Evolutionary conservation across 2,888 invertebrate species (phyloP).

Genomic region (Globia sparganii): DNA sequence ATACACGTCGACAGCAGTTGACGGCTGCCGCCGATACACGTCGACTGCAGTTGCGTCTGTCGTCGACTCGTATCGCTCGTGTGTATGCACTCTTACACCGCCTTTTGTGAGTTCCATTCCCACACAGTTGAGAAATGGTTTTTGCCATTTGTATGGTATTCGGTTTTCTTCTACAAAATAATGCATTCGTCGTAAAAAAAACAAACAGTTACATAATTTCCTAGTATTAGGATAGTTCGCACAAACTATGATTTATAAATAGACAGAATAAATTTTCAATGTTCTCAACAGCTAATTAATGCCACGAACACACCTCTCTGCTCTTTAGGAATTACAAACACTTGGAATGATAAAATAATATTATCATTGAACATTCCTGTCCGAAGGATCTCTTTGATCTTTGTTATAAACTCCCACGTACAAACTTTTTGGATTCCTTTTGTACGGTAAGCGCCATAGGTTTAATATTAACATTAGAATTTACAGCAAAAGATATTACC

Average conservation of each 20-base stretch:
- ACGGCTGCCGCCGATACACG: too few relatives aligned
- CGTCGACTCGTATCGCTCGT: too few relatives aligned
- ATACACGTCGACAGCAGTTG: too few relatives aligned
- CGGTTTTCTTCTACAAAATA: not conserved
- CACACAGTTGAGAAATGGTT: too few relatives aligned
- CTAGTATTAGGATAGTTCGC: not conserved
- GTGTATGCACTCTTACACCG: too few relatives aligned
- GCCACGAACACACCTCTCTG: not conserved
- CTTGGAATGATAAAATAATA: constrained; percentile 51
- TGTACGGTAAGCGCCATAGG: constrained; percentile 14
- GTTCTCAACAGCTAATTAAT: constrained; percentile 25
- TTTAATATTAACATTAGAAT: not conserved
- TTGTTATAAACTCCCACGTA: constrained; percentile 44
- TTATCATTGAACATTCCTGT: constrained; percentile 48
- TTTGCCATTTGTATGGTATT: too few relatives aligned
- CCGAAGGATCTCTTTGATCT: constrained; percentile 52
- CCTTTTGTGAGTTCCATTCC: too few relatives aligned
- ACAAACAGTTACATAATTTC: not conserved
- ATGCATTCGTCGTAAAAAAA: not conserved
- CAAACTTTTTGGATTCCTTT: constrained; percentile 19
- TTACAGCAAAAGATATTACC: not conserved
- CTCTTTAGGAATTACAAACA: constrained; percentile 44
- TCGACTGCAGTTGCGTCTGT: too few relatives aligned
- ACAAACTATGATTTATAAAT: constrained; percentile 5
- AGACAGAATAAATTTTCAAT: not conserved